Evolutionary conservation across 2,888 invertebrate species (phyloP).

Genomic region (Sesamia inferens): DNA sequence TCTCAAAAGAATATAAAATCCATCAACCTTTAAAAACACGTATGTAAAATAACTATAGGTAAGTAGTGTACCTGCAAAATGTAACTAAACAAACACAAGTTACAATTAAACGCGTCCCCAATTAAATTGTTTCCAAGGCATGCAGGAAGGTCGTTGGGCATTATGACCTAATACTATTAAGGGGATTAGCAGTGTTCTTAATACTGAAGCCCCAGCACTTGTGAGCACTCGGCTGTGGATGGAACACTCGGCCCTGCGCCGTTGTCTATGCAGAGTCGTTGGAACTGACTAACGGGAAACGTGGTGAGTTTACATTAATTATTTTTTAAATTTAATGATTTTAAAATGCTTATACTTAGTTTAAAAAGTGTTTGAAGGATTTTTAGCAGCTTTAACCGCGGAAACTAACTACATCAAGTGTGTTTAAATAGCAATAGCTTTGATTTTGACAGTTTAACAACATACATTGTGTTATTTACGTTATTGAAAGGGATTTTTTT

Average conservation of each 20-base stretch:
- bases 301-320: constrained; percentile 48
- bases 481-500: background rate
- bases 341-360: background rate
- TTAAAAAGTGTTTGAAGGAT: background rate
- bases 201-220: constrained; percentile 86
- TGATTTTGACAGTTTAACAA: background rate
- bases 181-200: constrained; percentile 80
- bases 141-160: constrained; percentile 76
- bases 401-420: background rate
- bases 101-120: constrained; percentile 74
- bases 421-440: background rate
- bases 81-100: constrained; percentile 31
- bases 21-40: background rate
- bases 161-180: constrained; percentile 83
- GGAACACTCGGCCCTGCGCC: constrained; percentile 69
- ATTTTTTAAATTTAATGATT: background rate
- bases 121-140: constrained; percentile 74
- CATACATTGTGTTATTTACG: background rate
- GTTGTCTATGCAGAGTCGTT: constrained; percentile 67
- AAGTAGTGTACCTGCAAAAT: constrained; percentile 1
- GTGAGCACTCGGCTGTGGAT: constrained; percentile 70
- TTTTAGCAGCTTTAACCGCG: background rate
- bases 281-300: constrained; percentile 51
- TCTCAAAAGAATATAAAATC: background rate
- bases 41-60: background rate